Conservation (phyloP, 2,797 vertebrate species). For the Thripadectes ignobilis region DNA sequence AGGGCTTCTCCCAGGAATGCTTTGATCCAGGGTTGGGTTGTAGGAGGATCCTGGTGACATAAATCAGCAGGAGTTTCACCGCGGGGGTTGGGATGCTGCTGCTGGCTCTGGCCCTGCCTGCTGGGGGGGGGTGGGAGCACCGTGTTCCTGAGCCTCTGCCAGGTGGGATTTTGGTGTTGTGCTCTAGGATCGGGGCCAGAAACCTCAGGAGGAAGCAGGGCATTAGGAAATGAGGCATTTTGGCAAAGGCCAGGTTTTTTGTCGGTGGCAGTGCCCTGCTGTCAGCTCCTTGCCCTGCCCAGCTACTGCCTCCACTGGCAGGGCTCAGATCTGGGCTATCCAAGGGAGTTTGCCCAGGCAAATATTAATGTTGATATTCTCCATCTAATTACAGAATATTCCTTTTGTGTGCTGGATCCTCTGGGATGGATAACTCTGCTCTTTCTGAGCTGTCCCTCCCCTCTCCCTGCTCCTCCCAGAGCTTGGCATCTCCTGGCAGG, state of each 20-base stretch:
- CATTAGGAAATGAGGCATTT: fast-evolving
- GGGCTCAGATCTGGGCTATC: not conserved
- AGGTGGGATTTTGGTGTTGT: fast-evolving
- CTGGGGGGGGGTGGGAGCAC: fast-evolving
- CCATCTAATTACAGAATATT: not conserved
- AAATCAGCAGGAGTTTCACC: not conserved
- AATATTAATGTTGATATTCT: not conserved
- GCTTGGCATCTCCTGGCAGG: not conserved
- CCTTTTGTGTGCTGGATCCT: not conserved
- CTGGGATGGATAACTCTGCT: not conserved
- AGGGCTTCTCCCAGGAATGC: not conserved
- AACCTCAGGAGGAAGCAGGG: not conserved
- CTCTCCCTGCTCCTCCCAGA: not conserved
- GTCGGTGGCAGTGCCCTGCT: not conserved
- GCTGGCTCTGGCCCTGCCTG: not conserved
- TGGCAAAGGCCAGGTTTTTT: not conserved
- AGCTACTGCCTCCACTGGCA: not conserved
- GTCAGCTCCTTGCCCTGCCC: not conserved
- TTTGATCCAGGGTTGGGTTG: not conserved
- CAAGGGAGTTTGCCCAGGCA: conserved; percentile 9
- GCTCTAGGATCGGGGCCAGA: not conserved
- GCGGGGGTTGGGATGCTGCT: not conserved
- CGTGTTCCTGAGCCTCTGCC: fast-evolving
- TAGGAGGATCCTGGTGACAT: not conserved
- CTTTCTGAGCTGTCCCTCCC: not conserved